These are phyloP conservation scores for Poecilobothrus nobilitatus DNA, from an alignment of 2,888 invertebrate genomes.

Conservation along the genomic window DNA sequence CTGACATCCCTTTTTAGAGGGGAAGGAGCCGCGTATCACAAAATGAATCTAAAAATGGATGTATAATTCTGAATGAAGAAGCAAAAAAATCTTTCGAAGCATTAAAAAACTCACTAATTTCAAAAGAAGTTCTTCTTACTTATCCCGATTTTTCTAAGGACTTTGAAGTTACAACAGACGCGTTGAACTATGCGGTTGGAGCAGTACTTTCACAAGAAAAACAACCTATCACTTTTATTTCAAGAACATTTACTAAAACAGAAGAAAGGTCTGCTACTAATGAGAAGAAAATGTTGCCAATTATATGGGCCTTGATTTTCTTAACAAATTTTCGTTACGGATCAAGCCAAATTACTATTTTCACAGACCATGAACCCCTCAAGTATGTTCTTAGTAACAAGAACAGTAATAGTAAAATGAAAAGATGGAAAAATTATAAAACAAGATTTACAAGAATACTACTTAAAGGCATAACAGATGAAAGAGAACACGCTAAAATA, in stretches of 20 bases:
- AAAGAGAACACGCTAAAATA: too few species aligned
- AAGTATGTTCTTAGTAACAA: too few species aligned
- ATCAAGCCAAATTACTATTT: too few species aligned
- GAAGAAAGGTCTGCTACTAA: slow-evolving; percentile 20
- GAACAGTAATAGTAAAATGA: too few species aligned
- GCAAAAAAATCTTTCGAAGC: slow-evolving; percentile 17
- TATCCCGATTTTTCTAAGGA: slow-evolving; percentile 12
- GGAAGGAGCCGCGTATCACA: slow-evolving; percentile 21
- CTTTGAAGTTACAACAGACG: too few species aligned
- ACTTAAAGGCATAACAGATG: too few species aligned
- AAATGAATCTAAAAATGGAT: slow-evolving; percentile 18
- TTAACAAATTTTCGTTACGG: too few species aligned
- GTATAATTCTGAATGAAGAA: neutral
- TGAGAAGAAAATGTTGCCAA: slow-evolving; percentile 21
- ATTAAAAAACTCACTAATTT: slow-evolving; percentile 12
- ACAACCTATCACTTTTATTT: slow-evolving; percentile 19
- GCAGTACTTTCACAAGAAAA: slow-evolving; percentile 14
- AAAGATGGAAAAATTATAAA: too few species aligned
- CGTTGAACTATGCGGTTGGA: slow-evolving; percentile 16
- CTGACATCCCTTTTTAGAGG: slow-evolving; percentile 24
- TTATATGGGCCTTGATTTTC: slow-evolving; percentile 17
- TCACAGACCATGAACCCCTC: too few species aligned
- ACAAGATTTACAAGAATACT: too few species aligned
- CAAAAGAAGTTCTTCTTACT: slow-evolving; percentile 10
- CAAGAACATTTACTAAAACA: slow-evolving; percentile 19